A percentile compares a stretch with the other conserved stretches of the same genome.
Conservation (phyloP, 1,140 invertebrate genomes). For the Drosophila pectinifera region DNA sequence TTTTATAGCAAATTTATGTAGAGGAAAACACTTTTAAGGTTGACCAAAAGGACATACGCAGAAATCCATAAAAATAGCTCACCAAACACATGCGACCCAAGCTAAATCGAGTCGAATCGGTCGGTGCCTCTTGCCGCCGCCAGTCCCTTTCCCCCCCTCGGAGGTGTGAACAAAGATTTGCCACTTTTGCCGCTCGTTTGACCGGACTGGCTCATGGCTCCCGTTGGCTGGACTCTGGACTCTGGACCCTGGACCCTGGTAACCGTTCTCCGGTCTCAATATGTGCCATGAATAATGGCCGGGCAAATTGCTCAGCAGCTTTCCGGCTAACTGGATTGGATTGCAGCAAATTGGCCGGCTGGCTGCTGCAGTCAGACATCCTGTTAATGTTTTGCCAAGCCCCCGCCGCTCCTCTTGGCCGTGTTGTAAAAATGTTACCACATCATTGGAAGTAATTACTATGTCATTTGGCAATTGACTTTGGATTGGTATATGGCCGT, state of each 20-base stretch:
- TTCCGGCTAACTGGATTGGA: constrained; percentile 33
- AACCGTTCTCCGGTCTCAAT: constrained; percentile 45
- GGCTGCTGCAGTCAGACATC: constrained; percentile 49
- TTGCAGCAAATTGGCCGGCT: constrained; percentile 49
- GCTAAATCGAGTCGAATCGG: constrained; percentile 17
- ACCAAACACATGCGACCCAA: constrained; percentile 63
- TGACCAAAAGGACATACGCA: constrained; percentile 77
- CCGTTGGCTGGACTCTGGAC: not conserved
- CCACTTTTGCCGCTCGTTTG: constrained; percentile 79
- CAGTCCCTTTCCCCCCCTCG: not conserved
- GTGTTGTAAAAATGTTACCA: constrained; percentile 56
- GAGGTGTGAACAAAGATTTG: constrained; percentile 82
- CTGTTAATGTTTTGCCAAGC: constrained; percentile 44
- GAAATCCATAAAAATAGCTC: constrained; percentile 79
- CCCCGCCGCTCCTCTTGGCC: constrained; percentile 4
- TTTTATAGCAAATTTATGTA: constrained; percentile 84
- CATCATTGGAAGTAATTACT: constrained; percentile 73
- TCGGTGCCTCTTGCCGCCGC: not conserved
- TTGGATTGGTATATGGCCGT: constrained; percentile 52
- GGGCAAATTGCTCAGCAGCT: constrained; percentile 70
- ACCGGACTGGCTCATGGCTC: constrained; percentile 31
- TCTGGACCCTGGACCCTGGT: constrained; percentile 4
- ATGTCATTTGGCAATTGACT: constrained; percentile 69
- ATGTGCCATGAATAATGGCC: constrained; percentile 79
- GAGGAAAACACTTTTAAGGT: constrained; percentile 79